Base-by-base conservation (phyloP, 2,113 vertebrate genomes). In the Ammodytes dubius region DNA sequence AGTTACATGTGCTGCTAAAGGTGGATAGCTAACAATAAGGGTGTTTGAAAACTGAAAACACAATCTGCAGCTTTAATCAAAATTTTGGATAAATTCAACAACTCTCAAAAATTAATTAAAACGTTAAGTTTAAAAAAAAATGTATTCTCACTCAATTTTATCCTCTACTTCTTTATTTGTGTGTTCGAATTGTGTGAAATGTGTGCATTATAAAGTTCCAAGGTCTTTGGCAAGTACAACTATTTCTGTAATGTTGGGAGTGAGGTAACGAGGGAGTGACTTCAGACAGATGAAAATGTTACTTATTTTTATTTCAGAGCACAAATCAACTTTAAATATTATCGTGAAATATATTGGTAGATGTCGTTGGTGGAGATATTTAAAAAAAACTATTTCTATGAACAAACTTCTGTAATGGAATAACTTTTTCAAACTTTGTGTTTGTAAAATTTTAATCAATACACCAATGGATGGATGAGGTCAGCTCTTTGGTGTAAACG, bases 361-460 rank as follows among this genome's bases (percentile, higher is more conserved):
- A 14, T 46, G 53, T 65, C 50, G 27, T 27, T 27, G 27, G 27
- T 27, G 27, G 27, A 27, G 27, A 27, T 27, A 1, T 27, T 27
- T 27, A 1, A 27, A 27, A 27, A 27, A 27, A 27, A 27, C 12
- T 57, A 0, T 17, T 79, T 50, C 63, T 43, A 14, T 27, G n/a
- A 43, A 67, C 9, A 27, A 76, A 59, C 67, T 17, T 11, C 27
- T 54, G 3, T 3, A 52, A 84, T 74, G 39, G 49, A 73, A 61
- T 46, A 5, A 9, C 37, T 52, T 46, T 73, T 58, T 64, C 68
- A 15, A 4, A 63, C 68, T 54, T 17, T 43, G 46, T 52, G 37
- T 71, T 64, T 60, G 50, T 40, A 52, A 40, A 19, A 47, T 35
- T 10, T 3, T 19, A 74, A 84, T 70, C 65, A 42, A 39, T 67